phyloP scores from a whole-genome alignment of 2,888 invertebrate genomes.

The Drosophila birchii region DNA sequence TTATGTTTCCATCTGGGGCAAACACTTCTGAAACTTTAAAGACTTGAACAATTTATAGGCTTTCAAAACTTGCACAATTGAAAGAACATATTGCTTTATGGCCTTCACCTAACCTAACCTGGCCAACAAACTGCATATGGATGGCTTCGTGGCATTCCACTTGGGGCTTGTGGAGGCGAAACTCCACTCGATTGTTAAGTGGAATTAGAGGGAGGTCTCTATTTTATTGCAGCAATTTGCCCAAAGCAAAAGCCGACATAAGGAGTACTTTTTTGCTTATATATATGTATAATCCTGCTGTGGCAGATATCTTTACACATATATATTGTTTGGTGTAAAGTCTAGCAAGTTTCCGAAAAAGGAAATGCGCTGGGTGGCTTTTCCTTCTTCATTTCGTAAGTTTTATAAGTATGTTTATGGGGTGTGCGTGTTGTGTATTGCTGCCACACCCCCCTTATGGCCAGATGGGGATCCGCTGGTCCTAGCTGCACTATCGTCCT shows the following conservation, averaged over 20 bases:
- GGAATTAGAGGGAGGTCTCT: constrained; percentile 30
- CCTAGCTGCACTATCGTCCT: constrained; percentile 23
- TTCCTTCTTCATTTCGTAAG: constrained; percentile 28
- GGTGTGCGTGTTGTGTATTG: constrained; percentile 12
- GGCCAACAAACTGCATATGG: constrained; percentile 6
- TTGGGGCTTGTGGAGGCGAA: not conserved
- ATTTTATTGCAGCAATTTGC: constrained; percentile 42
- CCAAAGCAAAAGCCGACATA: constrained; percentile 35
- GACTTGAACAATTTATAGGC: constrained; percentile 4
- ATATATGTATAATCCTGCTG: constrained; percentile 7
- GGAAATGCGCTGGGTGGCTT: constrained; percentile 56
- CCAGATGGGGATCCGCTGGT: constrained; percentile 14
- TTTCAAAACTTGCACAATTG: constrained; percentile 6
- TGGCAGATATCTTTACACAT: not conserved
- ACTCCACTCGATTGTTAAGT: constrained; percentile 25
- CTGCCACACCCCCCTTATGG: not conserved
- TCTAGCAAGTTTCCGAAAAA: constrained; percentile 61
- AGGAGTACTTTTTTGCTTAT: not conserved
- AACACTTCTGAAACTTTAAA: not conserved
- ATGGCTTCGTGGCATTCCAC: constrained; percentile 7
- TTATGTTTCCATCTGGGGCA: not conserved
- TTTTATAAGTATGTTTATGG: constrained; percentile 34
- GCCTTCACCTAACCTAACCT: not conserved
- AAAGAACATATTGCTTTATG: not conserved
- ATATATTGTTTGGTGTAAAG: constrained; percentile 28